These are phyloP conservation scores for Oscheius myriophilus DNA, from an alignment of 2,888 invertebrate species.

Conservation along the genomic window DNA sequence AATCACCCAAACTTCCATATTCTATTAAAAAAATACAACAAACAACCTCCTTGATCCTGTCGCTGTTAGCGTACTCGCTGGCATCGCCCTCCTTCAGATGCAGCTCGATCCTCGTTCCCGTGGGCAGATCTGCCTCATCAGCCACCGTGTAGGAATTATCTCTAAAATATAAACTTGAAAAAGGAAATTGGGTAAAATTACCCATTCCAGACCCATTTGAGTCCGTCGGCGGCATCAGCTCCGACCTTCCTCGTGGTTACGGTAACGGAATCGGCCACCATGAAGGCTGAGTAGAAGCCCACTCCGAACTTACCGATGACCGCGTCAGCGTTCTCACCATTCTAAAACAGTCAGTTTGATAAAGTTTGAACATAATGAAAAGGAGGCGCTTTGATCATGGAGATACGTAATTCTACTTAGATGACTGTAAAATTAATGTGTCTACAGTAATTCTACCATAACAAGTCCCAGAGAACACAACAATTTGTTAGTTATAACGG, in stretches of 20 bases:
- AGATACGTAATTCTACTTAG: too few relatives aligned
- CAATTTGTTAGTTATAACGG: too few relatives aligned
- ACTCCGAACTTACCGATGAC: constrained; percentile 98
- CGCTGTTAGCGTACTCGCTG: constrained; percentile 88
- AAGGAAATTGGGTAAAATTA: constrained; percentile 68
- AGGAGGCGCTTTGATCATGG: too few relatives aligned
- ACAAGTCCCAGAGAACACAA: too few relatives aligned
- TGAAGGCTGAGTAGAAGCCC: constrained; percentile 96
- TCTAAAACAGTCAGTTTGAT: constrained; percentile 24
- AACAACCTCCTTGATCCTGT: constrained; percentile 79
- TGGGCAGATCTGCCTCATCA: constrained; percentile 83
- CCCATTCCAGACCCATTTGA: constrained; percentile 92
- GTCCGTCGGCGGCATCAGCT: constrained; percentile 76
- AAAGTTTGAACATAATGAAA: too few relatives aligned
- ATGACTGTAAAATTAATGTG: too few relatives aligned
- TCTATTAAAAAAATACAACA: constrained; percentile 1
- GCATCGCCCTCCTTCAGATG: constrained; percentile 86
- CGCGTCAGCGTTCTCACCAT: constrained; percentile 75
- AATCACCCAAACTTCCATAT: constrained; percentile 76
- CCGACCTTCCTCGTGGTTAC: constrained; percentile 83
- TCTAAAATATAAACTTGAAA: constrained; percentile 32
- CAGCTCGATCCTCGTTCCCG: constrained; percentile 91
- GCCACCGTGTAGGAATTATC: constrained; percentile 82
- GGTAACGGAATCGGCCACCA: constrained; percentile 94
- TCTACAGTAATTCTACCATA: too few relatives aligned